These are phyloP conservation scores for Ceratina australensis DNA, from an alignment of 1,140 invertebrate species.

Conservation along the genomic window DNA sequence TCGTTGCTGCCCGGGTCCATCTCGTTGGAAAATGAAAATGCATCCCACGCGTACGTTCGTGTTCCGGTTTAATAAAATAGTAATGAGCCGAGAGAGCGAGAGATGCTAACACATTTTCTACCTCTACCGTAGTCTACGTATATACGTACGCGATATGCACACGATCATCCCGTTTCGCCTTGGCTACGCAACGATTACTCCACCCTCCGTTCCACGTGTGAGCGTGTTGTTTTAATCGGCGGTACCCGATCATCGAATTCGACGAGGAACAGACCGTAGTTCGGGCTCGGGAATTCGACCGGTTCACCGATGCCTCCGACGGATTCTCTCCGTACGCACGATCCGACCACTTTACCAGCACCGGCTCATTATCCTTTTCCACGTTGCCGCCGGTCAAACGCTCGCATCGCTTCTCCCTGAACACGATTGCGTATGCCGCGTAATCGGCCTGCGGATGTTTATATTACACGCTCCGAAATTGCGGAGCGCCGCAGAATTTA, in stretches of 20 bases:
- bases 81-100: constrained; percentile 9
- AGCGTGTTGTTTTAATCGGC: no score
- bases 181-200: no score
- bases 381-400: constrained; percentile 48
- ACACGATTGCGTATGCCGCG: constrained; percentile 54
- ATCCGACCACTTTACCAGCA: not conserved
- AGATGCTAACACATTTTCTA: constrained; percentile 22
- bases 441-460: no score
- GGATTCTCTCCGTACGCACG: no score
- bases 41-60: constrained; percentile 20
- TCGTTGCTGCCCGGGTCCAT: not conserved
- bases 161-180: not conserved
- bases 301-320: constrained; percentile 54
- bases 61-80: constrained; percentile 54
- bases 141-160: constrained; percentile 4
- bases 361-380: constrained; percentile 35
- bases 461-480: no score
- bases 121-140: constrained; percentile 1
- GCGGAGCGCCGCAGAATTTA: no score
- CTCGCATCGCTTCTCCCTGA: constrained; percentile 39
- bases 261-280: no score
- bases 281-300: constrained; percentile 41
- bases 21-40: constrained; percentile 27
- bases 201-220: no score
- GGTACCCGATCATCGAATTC: no score